Evolutionary conservation across 2,113 vertebrate genomes (phyloP).

Genomic region (Romanogobio albipinnatus): DNA sequence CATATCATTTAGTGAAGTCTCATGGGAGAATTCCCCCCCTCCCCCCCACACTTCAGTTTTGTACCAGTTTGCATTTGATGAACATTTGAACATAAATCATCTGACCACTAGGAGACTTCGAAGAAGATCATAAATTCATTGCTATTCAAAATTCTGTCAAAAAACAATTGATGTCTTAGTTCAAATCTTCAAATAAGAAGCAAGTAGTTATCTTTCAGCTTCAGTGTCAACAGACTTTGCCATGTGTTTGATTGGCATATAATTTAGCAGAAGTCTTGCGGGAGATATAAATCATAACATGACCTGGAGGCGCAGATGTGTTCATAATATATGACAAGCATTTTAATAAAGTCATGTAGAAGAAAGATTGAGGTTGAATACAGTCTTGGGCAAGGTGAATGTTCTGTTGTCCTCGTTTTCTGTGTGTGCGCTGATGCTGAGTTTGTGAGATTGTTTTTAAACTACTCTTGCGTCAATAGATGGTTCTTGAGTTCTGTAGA

Average conservation of each 20-base stretch:
- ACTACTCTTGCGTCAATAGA: background rate
- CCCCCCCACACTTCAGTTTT: no score
- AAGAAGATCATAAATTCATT: background rate
- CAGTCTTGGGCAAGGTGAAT: background rate
- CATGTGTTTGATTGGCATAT: background rate
- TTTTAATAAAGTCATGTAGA: background rate
- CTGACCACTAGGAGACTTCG: constrained; percentile 11
- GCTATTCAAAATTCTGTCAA: background rate
- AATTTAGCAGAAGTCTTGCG: constrained; percentile 1
- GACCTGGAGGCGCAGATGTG: background rate
- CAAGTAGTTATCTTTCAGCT: background rate
- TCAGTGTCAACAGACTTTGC: background rate
- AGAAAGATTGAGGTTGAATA: constrained; percentile 10
- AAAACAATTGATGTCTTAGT: background rate
- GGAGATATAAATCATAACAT: constrained; percentile 8
- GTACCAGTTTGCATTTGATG: background rate
- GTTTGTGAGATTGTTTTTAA: background rate
- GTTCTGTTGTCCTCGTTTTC: background rate
- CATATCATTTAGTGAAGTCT: background rate
- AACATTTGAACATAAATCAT: background rate
- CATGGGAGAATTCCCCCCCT: no score
- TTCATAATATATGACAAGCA: constrained; percentile 9
- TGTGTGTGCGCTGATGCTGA: background rate
- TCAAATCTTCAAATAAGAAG: constrained; percentile 1
- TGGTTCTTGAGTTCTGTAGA: background rate